Evolutionary conservation across 1,140 invertebrate species (phyloP), one percentile per base, ranked within the genome.

Genomic region (Hormaphis cornu): DNA sequence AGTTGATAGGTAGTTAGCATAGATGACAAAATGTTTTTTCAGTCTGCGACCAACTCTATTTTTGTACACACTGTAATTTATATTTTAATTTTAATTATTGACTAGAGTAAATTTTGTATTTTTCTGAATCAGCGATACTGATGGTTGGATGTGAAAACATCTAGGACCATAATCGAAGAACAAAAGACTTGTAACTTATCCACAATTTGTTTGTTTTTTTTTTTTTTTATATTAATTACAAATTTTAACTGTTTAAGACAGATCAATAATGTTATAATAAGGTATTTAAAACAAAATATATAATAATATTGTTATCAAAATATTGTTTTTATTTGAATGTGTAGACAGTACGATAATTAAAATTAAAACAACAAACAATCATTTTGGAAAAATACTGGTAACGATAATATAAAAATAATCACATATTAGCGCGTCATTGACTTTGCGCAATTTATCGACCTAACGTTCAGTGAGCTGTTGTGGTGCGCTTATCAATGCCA

Each of bases 281-380:
- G 30, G 35, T 54, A 54, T 54, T 20, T 33, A 40, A 58, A 46
- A 63, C 24, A 33, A 46, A 30, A 63, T 46, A 63, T 42, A 46
- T 30, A 63, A 44, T 44, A 24, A 42, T 28, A 63, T 63, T 63
- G 58, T 63, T 63, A 63, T 63, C 28, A 63, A 63, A 63, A 63
- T 46, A 42, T 22, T 18, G 28, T 40, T 44, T 63, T 46, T 63
- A 63, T 63, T 63, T 30, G 3, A 28, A 63, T 46, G 58, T 61
- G 26, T 61, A 28, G 24, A 14, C 37, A 40, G 58, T 46, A 30
- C 40, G 30, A 63, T 63, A 20, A 61, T 26, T 40, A 40, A 63
- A 63, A 44, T 18, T 30, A 28, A 63, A 46, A 46, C 30, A 63
- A 63, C 58, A 63, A 61, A 44, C 10, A 44, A 58, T 46, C 46